Conservation (phyloP, 2,888 invertebrate genomes). For the Halictus quadricinctus region DNA sequence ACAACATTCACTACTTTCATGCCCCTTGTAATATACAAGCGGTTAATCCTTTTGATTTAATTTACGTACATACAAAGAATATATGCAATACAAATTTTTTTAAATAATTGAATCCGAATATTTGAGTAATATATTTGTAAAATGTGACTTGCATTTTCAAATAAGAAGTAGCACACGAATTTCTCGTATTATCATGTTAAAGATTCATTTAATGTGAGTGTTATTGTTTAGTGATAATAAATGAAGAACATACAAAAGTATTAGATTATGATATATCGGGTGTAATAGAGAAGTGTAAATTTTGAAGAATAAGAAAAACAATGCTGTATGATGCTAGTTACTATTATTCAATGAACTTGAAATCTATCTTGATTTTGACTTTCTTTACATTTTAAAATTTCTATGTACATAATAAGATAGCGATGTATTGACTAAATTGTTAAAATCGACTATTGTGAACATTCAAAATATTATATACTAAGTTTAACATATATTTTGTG, state of each 20-base stretch:
- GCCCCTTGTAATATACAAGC: conserved; percentile 3
- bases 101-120: conserved; percentile 22
- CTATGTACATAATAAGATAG: conserved; percentile 5
- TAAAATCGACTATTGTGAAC: conserved; percentile 31
- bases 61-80: background rate
- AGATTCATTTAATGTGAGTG: conserved; percentile 26
- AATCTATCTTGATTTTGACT: conserved; percentile 16
- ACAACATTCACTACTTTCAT: conserved; percentile 13
- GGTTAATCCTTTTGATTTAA: background rate
- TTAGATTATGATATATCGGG: conserved; percentile 17
- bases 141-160: conserved; percentile 22
- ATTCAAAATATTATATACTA: conserved; percentile 35
- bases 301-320: conserved; percentile 30
- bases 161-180: conserved; percentile 8
- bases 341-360: conserved; percentile 24
- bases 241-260: conserved; percentile 15
- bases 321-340: conserved; percentile 23
- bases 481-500: conserved; percentile 51
- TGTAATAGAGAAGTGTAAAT: conserved; percentile 38
- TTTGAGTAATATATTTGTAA: conserved; percentile 43
- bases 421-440: conserved; percentile 30
- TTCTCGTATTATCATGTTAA: conserved; percentile 17
- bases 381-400: conserved; percentile 20
- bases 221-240: conserved; percentile 31
- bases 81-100: conserved; percentile 50